Percentiles rank a stretch among this genome's conserved stretches.
phyloP scores from a whole-genome alignment of 2,797 vertebrate genomes.

The Pogoniulus pusillus region DNA sequence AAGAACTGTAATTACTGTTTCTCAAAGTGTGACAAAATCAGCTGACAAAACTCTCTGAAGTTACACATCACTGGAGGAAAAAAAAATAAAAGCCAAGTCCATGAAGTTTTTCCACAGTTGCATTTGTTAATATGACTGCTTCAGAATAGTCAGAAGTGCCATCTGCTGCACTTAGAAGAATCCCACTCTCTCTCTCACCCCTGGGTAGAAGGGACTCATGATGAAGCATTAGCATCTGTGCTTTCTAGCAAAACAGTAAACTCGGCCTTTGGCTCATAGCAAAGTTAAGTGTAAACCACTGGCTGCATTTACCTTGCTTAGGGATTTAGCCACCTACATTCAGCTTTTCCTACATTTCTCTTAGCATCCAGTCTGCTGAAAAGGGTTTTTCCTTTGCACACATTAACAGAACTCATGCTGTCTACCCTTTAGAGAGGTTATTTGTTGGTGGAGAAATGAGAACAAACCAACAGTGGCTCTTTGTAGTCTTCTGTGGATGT shows the following conservation, averaged over 20 bases:
- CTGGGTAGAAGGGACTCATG: background rate
- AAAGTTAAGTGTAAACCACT: background rate
- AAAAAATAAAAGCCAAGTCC: background rate
- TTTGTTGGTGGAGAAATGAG: background rate
- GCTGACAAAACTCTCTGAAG: background rate
- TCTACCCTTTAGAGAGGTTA: background rate
- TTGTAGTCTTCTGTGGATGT: background rate
- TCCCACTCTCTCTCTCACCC: background rate
- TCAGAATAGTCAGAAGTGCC: conserved; percentile 23
- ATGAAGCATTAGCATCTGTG: conserved; percentile 18
- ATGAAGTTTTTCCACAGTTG: background rate
- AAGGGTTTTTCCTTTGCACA: background rate
- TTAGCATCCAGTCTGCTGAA: background rate
- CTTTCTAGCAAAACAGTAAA: conserved; percentile 7
- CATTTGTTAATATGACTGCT: background rate
- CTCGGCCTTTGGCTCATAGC: background rate
- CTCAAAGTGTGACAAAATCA: background rate
- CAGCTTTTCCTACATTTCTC: background rate
- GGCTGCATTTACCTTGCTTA: background rate
- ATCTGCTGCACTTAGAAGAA: conserved; percentile 29
- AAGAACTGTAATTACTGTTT: background rate
- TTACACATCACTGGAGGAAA: background rate
- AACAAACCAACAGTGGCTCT: background rate
- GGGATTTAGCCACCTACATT: background rate
- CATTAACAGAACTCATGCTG: background rate